A percentile compares a stretch with the other conserved stretches of the same genome.
These are phyloP conservation scores for Aplochiton taeniatus DNA, from an alignment of 2,797 vertebrate genomes.

Conservation along the genomic window DNA sequence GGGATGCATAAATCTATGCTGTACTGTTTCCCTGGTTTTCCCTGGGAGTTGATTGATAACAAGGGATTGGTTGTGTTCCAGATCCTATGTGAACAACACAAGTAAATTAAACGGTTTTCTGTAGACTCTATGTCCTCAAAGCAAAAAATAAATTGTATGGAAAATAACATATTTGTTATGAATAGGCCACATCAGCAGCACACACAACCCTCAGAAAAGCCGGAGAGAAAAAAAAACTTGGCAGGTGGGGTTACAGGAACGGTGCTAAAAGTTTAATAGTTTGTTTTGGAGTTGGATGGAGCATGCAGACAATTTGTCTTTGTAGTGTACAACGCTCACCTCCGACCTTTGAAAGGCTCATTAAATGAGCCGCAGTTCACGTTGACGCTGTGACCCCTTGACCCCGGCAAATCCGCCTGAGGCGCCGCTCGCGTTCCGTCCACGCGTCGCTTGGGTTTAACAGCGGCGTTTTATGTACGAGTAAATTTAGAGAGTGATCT, in stretches of 20 bases:
- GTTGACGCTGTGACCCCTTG: conserved; percentile 37
- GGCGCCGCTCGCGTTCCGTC: conserved; percentile 36
- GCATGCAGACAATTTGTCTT: conserved; percentile 39
- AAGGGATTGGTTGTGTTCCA: conserved; percentile 48
- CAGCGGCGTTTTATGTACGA: conserved; percentile 44
- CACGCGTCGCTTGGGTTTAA: conserved; percentile 48
- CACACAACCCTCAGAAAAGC: conserved; percentile 19
- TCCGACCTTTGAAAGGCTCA: conserved; percentile 48
- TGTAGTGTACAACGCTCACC: conserved; percentile 38
- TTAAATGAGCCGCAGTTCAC: conserved; percentile 37
- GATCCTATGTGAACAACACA: no score
- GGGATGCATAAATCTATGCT: conserved; percentile 30
- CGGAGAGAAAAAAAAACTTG: conserved; percentile 29
- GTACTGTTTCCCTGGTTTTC: conserved; percentile 28
- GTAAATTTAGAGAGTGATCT: conserved; percentile 58
- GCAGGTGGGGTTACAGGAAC: conserved; percentile 34
- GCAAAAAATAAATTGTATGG: conserved; percentile 23
- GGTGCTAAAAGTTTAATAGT: conserved; percentile 68
- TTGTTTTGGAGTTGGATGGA: conserved; percentile 56
- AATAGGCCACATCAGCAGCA: conserved; percentile 23
- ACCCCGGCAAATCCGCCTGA: conserved; percentile 33
- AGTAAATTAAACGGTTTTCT: no score
- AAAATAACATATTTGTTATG: background rate
- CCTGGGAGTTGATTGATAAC: conserved; percentile 28
- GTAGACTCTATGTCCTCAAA: background rate